phyloP scores from a whole-genome alignment of 2,888 invertebrate species.

The Rhogogaster chlorosoma region DNA sequence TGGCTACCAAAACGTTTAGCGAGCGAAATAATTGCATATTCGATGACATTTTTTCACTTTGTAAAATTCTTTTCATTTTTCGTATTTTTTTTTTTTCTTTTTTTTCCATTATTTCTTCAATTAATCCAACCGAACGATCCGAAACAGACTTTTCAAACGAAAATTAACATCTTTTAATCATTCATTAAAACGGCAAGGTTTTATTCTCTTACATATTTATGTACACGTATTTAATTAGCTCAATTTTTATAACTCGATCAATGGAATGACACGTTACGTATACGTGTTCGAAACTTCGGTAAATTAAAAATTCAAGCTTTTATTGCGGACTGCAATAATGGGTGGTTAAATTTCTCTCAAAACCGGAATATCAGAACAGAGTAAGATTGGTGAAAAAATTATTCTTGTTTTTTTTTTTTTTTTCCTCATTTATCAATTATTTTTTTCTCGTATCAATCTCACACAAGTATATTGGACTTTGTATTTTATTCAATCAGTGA shows the following conservation, averaged over 20 bases:
- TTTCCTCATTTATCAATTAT: background rate
- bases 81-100: background rate
- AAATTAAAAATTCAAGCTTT: background rate
- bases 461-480: background rate
- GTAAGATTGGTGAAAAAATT: background rate
- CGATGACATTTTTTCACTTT: background rate
- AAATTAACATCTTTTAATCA: constrained; percentile 4
- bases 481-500: background rate
- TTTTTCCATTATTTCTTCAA: background rate
- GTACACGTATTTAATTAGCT: background rate
- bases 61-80: background rate
- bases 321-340: background rate
- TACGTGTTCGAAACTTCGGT: background rate
- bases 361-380: background rate
- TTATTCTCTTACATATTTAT: no score
- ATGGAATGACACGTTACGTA: background rate
- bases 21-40: background rate
- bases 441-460: background rate
- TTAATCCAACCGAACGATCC: no score
- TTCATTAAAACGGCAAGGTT: background rate
- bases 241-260: background rate
- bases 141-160: background rate
- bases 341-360: background rate
- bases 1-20: constrained; percentile 30
- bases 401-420: no score